Conservation (phyloP, 1,140 invertebrate species). For the Zaprionus taronus region DNA sequence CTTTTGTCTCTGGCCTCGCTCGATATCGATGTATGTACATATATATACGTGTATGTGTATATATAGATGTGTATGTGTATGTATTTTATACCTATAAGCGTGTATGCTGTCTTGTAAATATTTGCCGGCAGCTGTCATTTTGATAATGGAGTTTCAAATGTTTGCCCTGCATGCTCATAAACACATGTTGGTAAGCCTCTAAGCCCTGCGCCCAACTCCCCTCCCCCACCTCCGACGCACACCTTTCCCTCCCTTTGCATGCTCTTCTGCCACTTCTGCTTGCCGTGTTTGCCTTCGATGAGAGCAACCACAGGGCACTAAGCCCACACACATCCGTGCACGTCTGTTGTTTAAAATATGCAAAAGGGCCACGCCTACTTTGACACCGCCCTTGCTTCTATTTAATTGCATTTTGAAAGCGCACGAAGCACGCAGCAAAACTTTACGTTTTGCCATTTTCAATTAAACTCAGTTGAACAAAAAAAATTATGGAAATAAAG, state of each 20-base stretch:
- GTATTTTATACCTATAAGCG: conserved; percentile 15
- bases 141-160: conserved; percentile 67
- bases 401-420: conserved; percentile 54
- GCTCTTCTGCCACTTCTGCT: conserved; percentile 4
- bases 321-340: conserved; percentile 4
- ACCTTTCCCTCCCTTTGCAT: not conserved
- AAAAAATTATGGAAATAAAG: not conserved
- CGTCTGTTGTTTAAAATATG: conserved; percentile 26
- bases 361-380: conserved; percentile 22
- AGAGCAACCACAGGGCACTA: conserved; percentile 10
- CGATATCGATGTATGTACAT: conserved; percentile 25
- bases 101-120: conserved; percentile 50
- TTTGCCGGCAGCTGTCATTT: conserved; percentile 65
- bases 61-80: conserved; percentile 10
- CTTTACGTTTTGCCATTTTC: conserved; percentile 32
- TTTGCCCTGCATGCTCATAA: conserved; percentile 60
- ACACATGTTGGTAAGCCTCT: conserved; percentile 43
- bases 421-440: conserved; percentile 33
- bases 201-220: not conserved
- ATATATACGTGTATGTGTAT: not conserved
- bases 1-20: conserved; percentile 25
- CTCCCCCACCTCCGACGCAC: too few relatives aligned
- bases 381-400: conserved; percentile 22
- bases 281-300: conserved; percentile 36
- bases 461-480: conserved; percentile 28